Percentiles rank a stretch among this genome's conserved stretches.
Evolutionary conservation across 2,797 vertebrate genomes (phyloP).

Genomic region (Dromococcyx pavoninus): DNA sequence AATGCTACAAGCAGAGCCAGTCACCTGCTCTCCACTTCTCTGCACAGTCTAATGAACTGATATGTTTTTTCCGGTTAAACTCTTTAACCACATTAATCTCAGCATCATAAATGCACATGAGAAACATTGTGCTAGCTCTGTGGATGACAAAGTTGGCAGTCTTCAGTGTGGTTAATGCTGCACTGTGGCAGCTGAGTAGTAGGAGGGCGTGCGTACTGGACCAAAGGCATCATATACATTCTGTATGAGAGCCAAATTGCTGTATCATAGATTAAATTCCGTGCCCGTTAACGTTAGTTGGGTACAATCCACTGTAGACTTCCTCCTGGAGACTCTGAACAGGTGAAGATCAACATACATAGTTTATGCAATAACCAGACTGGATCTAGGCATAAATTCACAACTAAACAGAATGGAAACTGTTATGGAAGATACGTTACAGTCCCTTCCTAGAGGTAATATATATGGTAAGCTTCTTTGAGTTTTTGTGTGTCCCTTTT

Average conservation of each 20-base stretch:
- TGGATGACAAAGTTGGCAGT: neutral
- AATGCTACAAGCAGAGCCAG: neutral
- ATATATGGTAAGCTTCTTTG: neutral
- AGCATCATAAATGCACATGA: neutral
- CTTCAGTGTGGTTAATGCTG: neutral
- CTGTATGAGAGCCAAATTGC: neutral
- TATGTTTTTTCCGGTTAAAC: neutral
- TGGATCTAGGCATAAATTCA: neutral
- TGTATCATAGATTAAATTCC: neutral
- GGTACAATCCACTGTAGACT: neutral
- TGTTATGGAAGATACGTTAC: neutral
- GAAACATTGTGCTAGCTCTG: accelerated
- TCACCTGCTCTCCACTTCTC: neutral
- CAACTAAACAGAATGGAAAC: neutral
- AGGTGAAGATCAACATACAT: neutral
- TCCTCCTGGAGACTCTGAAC: neutral
- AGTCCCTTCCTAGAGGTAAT: neutral
- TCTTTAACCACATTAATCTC: neutral
- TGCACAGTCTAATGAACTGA: neutral
- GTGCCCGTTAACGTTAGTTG: neutral
- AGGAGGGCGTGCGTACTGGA: neutral
- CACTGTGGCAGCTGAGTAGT: neutral
- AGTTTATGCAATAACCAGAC: neutral
- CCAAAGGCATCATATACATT: neutral
- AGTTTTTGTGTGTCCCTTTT: neutral